Evolutionary conservation across 1,140 invertebrate species (phyloP), one percentile per base, ranked within the genome.

Genomic region (Drosophila navojoa): DNA sequence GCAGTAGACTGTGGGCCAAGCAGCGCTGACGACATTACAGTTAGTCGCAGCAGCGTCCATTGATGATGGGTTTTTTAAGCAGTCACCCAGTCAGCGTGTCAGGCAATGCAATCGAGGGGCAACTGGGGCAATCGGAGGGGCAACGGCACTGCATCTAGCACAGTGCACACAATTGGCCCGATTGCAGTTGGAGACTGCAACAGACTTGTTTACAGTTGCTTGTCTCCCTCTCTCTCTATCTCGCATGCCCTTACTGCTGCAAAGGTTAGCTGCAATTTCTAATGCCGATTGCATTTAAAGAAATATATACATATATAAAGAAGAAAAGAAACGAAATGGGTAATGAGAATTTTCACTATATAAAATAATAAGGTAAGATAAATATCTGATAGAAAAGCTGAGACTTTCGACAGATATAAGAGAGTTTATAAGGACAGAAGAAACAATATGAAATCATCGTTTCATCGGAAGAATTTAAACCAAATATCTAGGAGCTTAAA

Each of bases 11-110:
- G 66, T 53, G 47, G 47, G 68, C 76, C 79, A 76, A 79, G 71
- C 19, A 70, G 54, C 47, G 75, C 81, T 86, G 81, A 86, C 81
- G 81, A 78, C 81, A 85, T 78, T 85, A 78, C 81, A 85, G 81
- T 85, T 86, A 86, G 68, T 59, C 67, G 60, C 59, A 27, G 60
- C 59, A 27, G 54, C 68, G 52, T 62, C 59, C 64, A 59, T 69
- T 79, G 66, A 81, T 69, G 74, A 71, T 71, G 68, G 60, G 32
- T 38, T 64, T 66, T 71, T 71, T 45, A 70, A 70, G 45, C 72
- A 75, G 67, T 62, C 67, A 71, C 19, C 64, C 57, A 74, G 71
- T 54, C 66, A 62, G 29, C 40, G 25, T 44, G 55, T 29, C 66
- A 69, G 66, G 55, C 59, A 55, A 63, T 49, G 52, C 55, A 29